phyloP scores from a whole-genome alignment of 2,888 invertebrate genomes.

The Cephonodes hylas region DNA sequence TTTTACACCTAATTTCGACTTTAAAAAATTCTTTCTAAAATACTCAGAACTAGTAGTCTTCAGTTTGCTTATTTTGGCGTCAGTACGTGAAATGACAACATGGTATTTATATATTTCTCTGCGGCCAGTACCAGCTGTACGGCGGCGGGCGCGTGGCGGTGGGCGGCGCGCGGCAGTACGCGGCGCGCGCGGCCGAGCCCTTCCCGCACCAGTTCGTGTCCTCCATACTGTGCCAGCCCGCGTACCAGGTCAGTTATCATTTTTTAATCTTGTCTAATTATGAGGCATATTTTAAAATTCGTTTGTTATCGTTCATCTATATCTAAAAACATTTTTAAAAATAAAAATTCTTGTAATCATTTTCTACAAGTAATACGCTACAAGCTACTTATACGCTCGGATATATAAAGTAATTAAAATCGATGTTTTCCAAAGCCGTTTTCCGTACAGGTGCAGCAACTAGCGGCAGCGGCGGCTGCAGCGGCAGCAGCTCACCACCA shows the following conservation, averaged over 20 bases:
- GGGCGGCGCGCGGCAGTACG: constrained; percentile 85
- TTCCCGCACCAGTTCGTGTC: constrained; percentile 96
- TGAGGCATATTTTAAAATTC: too few species aligned
- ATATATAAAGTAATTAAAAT: not conserved
- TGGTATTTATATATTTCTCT: not conserved
- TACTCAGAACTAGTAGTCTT: too few species aligned
- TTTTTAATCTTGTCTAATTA: not conserved
- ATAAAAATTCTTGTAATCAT: not conserved
- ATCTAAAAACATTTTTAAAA: not conserved
- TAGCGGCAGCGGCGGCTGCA: constrained; percentile 90
- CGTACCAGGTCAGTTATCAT: constrained; percentile 85
- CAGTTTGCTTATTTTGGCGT: too few species aligned
- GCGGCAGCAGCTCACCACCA: constrained; percentile 91
- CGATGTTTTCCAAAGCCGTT: not conserved
- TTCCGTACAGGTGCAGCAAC: constrained; percentile 84
- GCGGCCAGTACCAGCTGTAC: constrained; percentile 89
- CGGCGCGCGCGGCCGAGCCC: constrained; percentile 85
- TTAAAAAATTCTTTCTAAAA: too few species aligned
- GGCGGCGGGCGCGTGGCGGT: constrained; percentile 81
- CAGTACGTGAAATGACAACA: too few species aligned
- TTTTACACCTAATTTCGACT: too few species aligned
- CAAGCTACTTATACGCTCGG: not conserved
- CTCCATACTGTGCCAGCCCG: constrained; percentile 95
- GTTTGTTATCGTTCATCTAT: not conserved
- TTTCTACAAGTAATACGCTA: not conserved